Evolutionary conservation across 92 coral and sea anemone genomes (phyloP), one percentile per base, ranked within the genome.

Genomic region (Zoanthus solanderi): DNA sequence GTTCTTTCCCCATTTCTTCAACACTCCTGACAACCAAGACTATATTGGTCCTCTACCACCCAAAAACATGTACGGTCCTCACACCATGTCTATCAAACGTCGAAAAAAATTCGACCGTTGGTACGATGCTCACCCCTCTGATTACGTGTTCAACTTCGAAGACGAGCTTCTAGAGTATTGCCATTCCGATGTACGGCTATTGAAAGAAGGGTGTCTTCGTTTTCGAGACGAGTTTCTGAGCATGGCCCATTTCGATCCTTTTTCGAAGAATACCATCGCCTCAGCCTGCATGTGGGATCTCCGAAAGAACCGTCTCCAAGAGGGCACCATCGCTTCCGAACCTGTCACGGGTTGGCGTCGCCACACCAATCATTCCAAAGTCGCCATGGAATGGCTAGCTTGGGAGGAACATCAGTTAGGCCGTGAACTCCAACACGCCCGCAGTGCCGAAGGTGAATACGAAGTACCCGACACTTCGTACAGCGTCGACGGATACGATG

Each of bases 1-100:
- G 16, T 76, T 76, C 42, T 75, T 75, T 75, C 79, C 79, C 7
- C 79, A 75, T 46, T 75, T 75, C 79, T 75, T 75, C 32, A 75
- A 76, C 18, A 23, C 23, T 23, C 23, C 23, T 23, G 23, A 23
- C 23, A 23, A 23, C 23, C 23, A 23, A 23, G 23, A 76, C 80
- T 75, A 75, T 32, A 13, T 75, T 2, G 79, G 79, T 47, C 32
- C 60, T 75, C 47, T 75, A 75, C 79, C 79, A 9, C 29, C 18
- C 60, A 28, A 56, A 44, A 6, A 15, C 79, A 44, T 75, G 58
- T 75, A 46, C 61, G 79, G 79, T 46, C 79, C 79, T 30, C n/a
- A 75, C 61, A 23, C 15, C 11, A 47, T 75, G 79, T 46, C 79
- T 1, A 34, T 46, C 61, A 2, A 14, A 3, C 61, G 79, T 15